Base-by-base conservation (phyloP, 92 coral and sea anemone genomes). In the Zoanthus sansibaricus region DNA sequence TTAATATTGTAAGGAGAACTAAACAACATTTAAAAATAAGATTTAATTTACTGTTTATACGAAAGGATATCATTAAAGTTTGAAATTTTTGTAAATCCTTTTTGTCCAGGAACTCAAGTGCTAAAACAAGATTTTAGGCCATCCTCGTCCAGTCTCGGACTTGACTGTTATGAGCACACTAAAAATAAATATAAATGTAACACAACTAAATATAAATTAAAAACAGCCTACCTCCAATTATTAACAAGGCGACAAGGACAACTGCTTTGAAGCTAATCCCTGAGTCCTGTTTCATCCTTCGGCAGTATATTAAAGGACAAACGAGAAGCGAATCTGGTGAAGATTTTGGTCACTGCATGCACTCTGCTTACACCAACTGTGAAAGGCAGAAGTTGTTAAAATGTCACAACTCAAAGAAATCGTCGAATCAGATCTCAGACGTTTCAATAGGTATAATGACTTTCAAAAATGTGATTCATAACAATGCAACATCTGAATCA, bases 401-500 rank as follows among this genome's bases (percentile, higher is more conserved):
- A 62, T 80, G 85, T 80, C 75, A 66, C 75, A 80, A n/a, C 20
- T 80, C 56, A 51, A 74, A 80, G 20, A 67, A 64, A 44, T 80
- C 59, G 75, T 80, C 59, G 75, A 80, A 80, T 80, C 75, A 80
- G 74, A 11, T 64, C 59, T 47, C 52, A 45, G 71, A 67, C 45
- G 47, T 79, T 66, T 80, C 75, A 80, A 80, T 80, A 80, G 66
- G n/a, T 52, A 47, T 80, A 67, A 80, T 80, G 54, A 80, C 21
- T 45, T 64, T 21, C 14, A 62, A 46, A 51, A 46, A 52, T 66
- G 25, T 14, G 61, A 5, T 69, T 80, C 10, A 66, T 46, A 67
- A 80, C 85, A 80, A 80, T 80, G 13, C 9, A 80, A 20, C 85
- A 80, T 80, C 85, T 80, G 85, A 80, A 67, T 30, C 85, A 80